Conservation (phyloP, 2,888 invertebrate genomes). For the Ectobius pallidus region DNA sequence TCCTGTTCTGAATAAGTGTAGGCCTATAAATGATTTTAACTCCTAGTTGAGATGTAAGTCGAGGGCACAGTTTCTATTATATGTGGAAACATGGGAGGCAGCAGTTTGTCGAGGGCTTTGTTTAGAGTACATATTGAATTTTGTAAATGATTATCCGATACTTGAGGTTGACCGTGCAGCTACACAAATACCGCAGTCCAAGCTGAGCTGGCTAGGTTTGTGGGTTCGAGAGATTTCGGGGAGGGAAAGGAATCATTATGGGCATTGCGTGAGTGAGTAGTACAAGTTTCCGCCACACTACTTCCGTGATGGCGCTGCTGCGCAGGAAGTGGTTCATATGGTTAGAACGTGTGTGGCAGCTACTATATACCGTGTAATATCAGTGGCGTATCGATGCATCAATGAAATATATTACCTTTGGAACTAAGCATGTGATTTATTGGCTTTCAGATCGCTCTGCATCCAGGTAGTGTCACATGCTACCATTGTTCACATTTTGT, state of each 20-base stretch:
- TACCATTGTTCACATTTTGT: no score
- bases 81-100: no score
- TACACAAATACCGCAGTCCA: not conserved
- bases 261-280: constrained; percentile 21
- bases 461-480: no score
- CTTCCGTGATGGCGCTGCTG: constrained; percentile 11
- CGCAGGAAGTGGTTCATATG: constrained; percentile 17
- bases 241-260: not conserved
- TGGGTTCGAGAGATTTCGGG: not conserved
- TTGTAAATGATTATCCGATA: not conserved
- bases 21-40: no score
- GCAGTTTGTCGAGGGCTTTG: no score
- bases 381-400: not conserved
- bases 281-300: not conserved
- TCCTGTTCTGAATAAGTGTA: no score
- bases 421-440: no score
- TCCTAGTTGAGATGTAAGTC: no score
- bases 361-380: not conserved
- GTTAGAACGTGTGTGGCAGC: not conserved
- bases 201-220: not conserved
- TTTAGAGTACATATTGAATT: not conserved
- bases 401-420: no score
- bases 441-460: no score
- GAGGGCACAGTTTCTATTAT: no score
- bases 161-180: not conserved